Evolutionary conservation across 2,888 invertebrate species (phyloP), one percentile per base, ranked within the genome.

Genomic region (Dimorphilus gyrociliatus): DNA sequence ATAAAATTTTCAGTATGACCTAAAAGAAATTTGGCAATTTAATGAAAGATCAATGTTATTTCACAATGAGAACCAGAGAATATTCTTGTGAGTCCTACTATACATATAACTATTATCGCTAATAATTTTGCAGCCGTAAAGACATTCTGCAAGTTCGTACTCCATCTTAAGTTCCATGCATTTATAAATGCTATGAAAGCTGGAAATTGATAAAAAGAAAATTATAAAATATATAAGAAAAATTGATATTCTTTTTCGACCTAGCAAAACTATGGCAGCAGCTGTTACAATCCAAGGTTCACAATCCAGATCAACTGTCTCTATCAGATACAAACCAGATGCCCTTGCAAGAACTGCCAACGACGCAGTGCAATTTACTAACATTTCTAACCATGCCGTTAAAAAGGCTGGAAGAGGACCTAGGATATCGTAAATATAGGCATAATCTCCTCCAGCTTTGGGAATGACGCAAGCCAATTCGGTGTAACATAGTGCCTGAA

Each of bases 161-260:
- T 37, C 37, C 34, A 37, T 4, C 32, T 26, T 3, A 33, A 25
- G 23, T 35, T 39, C 21, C 30, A 8, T 5, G 28, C 37, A 19
- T 39, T 39, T n/a, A 39, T 10, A 4, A 29, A 25, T 5, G 39
- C 39, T n/a, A n/a, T n/a, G n/a, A n/a, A n/a, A n/a, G n/a, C n/a
- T n/a, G n/a, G n/a, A n/a, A n/a, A n/a, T n/a, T n/a, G n/a, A n/a
- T n/a, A n/a, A n/a, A n/a, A n/a, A n/a, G n/a, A n/a, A n/a, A n/a
- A n/a, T n/a, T n/a, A n/a, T n/a, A n/a, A n/a, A n/a, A n/a, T n/a
- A n/a, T n/a, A n/a, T n/a, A n/a, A n/a, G n/a, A n/a, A n/a, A n/a
- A n/a, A n/a, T n/a, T n/a, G n/a, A n/a, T n/a, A n/a, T n/a, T n/a
- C n/a, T n/a, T n/a, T n/a, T n/a, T n/a, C n/a, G n/a, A n/a, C n/a